Base-by-base conservation (phyloP, 2,888 invertebrate genomes). In the Lagria hirta region DNA sequence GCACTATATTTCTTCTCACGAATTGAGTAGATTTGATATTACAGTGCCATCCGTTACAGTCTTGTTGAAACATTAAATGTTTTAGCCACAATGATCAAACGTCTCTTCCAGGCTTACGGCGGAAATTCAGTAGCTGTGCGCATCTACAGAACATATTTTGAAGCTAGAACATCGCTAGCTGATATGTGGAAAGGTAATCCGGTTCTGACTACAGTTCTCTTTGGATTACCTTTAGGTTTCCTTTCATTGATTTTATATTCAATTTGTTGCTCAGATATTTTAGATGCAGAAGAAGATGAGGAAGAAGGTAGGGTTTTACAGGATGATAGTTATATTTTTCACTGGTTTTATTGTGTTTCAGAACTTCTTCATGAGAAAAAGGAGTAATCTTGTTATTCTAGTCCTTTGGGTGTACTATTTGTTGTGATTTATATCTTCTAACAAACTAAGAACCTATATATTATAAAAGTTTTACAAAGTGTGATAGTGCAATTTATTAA, bases 181-280 rank as follows among this genome's bases (percentile, higher is more conserved):
- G 86, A 85, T 54, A 93, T 94, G 91, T 94, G 93, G 92, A 78
- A 76, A 51, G 93, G 92, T 5, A 94, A 94, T 75, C 94, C 97
- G 0, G 89, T 97, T 48, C 75, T 99, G 47, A 95, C 96, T 3
- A 80, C 92, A 16, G 84, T 98, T 3, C 79, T 99, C 34, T 95
- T 99, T 71, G 96, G 97, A 1, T 77, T 98, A 45, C 98, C 98
- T 0, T 75, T 93, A 24, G 91, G 93, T 18, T 96, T 99, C 68
- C 79, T 99, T 11, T 86, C 90, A 12, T 81, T 98, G 11, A 96
- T 99, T 60, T 84, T 93, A 66, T 98, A 98, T 70, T 93, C 95
- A 1, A 86, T 96, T 49, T 98, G 94, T 73, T 98, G 97, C 68
- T 88, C 93, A 35, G 97, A 98, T 69, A 92, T 97, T 61, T 75